Conservation (phyloP, 92 coral and sea anemone genomes). For the Anthopleura xanthogrammica region DNA sequence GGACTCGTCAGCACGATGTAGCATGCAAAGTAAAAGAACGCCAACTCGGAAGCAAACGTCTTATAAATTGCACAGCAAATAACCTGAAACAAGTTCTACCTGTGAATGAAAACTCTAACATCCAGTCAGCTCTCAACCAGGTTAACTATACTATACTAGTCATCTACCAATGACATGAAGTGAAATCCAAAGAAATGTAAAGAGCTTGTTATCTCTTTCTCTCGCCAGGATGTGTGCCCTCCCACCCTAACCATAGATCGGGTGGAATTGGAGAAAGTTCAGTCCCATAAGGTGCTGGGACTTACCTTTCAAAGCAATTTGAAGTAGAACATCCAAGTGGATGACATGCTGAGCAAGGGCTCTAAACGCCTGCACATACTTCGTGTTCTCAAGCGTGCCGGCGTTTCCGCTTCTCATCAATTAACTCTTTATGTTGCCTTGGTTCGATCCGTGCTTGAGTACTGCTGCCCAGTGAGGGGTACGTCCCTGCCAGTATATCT, state of each 20-base stretch:
- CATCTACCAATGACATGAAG: neutral
- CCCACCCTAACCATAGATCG: neutral
- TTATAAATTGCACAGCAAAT: no score
- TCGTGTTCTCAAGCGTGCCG: neutral
- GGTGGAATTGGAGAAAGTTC: conserved; percentile 8
- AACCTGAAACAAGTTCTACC: no score
- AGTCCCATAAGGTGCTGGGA: conserved; percentile 21
- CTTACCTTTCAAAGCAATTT: conserved; percentile 18
- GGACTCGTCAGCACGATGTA: no score
- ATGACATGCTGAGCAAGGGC: conserved; percentile 15
- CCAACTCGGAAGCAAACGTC: no score
- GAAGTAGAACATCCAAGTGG: neutral
- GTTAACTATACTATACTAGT: neutral
- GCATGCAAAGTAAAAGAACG: no score
- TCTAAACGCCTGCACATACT: neutral
- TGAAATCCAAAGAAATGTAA: neutral
- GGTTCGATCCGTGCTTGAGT: neutral
- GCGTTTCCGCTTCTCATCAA: neutral
- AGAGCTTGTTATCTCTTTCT: neutral
- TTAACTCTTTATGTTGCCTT: neutral
- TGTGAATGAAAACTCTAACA: neutral
- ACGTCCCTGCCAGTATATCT: neutral
- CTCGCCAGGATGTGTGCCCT: neutral
- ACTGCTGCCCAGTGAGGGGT: neutral
- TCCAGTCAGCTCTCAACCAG: neutral